Conservation (phyloP, 1,140 invertebrate genomes). For the Lepidurus packardi region DNA sequence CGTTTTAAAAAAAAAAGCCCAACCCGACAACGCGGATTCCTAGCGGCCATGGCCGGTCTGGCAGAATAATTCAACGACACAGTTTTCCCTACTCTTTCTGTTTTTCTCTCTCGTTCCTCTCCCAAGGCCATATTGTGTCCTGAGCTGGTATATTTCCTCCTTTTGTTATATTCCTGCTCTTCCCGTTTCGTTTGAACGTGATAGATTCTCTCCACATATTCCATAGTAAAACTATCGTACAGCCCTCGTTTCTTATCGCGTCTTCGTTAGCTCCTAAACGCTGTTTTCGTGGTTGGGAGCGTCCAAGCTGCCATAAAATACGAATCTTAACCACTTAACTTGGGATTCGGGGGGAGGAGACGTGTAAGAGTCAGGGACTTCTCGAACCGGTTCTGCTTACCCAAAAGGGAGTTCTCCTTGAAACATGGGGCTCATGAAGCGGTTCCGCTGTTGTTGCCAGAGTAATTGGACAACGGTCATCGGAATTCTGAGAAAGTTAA, state of each 20-base stretch:
- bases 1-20: not conserved
- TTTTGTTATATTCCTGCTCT: not conserved
- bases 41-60: constrained; percentile 8
- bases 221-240: not conserved
- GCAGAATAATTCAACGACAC: constrained; percentile 7
- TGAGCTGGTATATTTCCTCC: not conserved
- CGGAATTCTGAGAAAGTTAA: constrained; percentile 8
- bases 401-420: constrained; percentile 12
- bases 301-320: not conserved
- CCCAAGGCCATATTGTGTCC: not conserved
- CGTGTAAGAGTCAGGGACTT: not conserved
- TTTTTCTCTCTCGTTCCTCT: not conserved
- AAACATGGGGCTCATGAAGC: not conserved
- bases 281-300: not conserved
- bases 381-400: not conserved
- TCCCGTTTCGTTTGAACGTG: not conserved
- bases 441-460: constrained; percentile 22
- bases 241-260: not conserved
- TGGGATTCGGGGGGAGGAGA: not conserved
- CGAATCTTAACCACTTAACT: not conserved
- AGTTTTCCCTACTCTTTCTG: not conserved
- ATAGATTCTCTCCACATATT: not conserved
- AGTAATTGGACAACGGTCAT: not conserved
- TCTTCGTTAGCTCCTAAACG: not conserved
- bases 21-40: constrained; percentile 5